phyloP scores from a whole-genome alignment of 2,113 vertebrate species.

The Plectropomus leopardus region DNA sequence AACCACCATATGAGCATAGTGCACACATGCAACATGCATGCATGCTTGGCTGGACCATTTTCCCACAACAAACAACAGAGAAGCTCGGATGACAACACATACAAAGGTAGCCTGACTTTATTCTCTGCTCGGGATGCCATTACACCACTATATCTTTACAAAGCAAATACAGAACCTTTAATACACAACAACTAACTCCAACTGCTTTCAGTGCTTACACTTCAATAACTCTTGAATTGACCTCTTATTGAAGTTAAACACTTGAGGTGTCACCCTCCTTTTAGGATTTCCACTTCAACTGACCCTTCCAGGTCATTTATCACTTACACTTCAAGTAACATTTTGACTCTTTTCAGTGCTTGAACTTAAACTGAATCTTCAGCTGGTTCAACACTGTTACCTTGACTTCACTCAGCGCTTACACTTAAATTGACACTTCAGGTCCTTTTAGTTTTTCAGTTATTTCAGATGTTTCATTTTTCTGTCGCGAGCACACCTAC shows the following conservation, averaged over 20 bases:
- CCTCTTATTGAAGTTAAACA: background rate
- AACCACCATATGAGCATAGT: too few species aligned
- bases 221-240: background rate
- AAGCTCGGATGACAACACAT: too few species aligned
- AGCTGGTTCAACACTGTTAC: background rate
- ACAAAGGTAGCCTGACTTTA: too few species aligned
- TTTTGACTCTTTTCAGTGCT: conserved; percentile 5
- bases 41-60: too few species aligned
- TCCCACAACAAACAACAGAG: too few species aligned
- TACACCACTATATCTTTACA: too few species aligned
- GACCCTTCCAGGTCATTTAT: background rate
- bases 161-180: too few species aligned
- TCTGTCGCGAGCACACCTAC: background rate
- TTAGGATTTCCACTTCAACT: background rate
- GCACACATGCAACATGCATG: too few species aligned
- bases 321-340: background rate
- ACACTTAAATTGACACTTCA: background rate
- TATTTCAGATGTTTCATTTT: background rate
- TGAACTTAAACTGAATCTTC: background rate
- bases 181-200: background rate
- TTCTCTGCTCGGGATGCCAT: too few species aligned
- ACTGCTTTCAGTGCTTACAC: background rate
- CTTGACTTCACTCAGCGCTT: background rate
- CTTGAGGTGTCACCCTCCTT: background rate
- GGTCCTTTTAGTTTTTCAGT: background rate